Percentiles rank a stretch among this genome's conserved stretches.
Evolutionary conservation across 37 sponge, comb jelly and placozoan genomes (phyloP).

Genomic region (Amphimedon queenslandica): DNA sequence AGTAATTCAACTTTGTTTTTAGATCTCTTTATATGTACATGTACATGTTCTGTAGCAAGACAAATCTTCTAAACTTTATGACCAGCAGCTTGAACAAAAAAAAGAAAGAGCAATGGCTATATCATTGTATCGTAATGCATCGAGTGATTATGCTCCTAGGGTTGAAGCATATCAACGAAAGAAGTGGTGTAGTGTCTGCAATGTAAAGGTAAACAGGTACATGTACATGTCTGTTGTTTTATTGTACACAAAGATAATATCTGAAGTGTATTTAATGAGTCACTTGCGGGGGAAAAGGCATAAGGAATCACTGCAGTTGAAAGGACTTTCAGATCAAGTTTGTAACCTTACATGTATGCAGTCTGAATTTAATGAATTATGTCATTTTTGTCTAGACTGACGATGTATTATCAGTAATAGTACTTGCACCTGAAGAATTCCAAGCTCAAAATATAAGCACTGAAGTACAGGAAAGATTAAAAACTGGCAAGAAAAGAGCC

Average conservation of each 20-base stretch:
- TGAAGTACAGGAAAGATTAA: constrained; percentile 37
- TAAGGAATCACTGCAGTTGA: constrained; percentile 46
- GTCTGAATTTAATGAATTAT: too few relatives aligned
- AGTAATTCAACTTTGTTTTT: constrained; percentile 14
- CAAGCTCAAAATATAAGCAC: constrained; percentile 3
- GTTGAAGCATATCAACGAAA: constrained; percentile 57
- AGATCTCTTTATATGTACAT: neutral
- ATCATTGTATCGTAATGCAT: constrained; percentile 40
- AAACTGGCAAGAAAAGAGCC: constrained; percentile 61
- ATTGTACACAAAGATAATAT: constrained; percentile 41
- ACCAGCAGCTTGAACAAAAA: constrained; percentile 67
- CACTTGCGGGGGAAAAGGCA: constrained; percentile 67
- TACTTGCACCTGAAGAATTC: constrained; percentile 41
- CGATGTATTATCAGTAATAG: constrained; percentile 32
- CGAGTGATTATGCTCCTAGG: constrained; percentile 56
- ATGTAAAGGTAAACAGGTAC: constrained; percentile 10
- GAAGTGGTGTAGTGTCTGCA: constrained; percentile 75
- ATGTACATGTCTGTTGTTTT: neutral
- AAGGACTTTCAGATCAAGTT: constrained; percentile 33
- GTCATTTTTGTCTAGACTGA: neutral
- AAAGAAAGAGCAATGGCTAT: constrained; percentile 40
- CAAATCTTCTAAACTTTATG: constrained; percentile 63
- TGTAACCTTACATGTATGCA: neutral
- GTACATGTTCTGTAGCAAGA: constrained; percentile 33
- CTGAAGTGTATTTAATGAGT: constrained; percentile 71